Percentiles rank a stretch among this genome's conserved stretches.
These are phyloP conservation scores for Baryphthengus martii DNA, from an alignment of 2,113 vertebrate species.

Conservation along the genomic window DNA sequence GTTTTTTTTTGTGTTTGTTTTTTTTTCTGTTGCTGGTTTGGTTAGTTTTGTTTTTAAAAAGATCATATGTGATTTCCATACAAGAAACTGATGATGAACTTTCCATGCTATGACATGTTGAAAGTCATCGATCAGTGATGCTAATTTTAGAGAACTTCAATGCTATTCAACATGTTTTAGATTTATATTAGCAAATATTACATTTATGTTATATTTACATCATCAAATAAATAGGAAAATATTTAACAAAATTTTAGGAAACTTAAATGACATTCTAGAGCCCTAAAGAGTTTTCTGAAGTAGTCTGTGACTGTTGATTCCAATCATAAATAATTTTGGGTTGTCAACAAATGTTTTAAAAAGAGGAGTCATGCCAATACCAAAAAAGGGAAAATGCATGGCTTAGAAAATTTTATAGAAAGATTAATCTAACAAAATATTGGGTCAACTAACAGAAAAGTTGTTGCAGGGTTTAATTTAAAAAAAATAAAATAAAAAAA, in stretches of 20 bases:
- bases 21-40: too few relatives aligned
- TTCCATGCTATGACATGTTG: background rate
- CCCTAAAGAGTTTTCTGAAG: background rate
- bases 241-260: too few relatives aligned
- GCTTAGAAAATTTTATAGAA: background rate
- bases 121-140: background rate
- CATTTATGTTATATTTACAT: too few relatives aligned
- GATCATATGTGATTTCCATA: background rate
- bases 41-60: too few relatives aligned
- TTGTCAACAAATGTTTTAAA: background rate
- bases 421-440: background rate
- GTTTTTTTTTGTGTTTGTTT: too few relatives aligned
- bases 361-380: background rate
- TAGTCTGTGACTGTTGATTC: background rate
- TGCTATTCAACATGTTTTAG: too few relatives aligned
- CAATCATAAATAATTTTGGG: background rate
- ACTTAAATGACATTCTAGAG: background rate
- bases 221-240: too few relatives aligned
- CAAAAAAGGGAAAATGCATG: background rate
- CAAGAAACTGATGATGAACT: background rate
- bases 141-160: background rate
- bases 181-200: too few relatives aligned
- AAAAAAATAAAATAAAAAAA: background rate
- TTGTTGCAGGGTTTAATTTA: background rate
- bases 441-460: background rate